Conservation (phyloP, 2,797 vertebrate genomes). For the Morus bassanus region DNA sequence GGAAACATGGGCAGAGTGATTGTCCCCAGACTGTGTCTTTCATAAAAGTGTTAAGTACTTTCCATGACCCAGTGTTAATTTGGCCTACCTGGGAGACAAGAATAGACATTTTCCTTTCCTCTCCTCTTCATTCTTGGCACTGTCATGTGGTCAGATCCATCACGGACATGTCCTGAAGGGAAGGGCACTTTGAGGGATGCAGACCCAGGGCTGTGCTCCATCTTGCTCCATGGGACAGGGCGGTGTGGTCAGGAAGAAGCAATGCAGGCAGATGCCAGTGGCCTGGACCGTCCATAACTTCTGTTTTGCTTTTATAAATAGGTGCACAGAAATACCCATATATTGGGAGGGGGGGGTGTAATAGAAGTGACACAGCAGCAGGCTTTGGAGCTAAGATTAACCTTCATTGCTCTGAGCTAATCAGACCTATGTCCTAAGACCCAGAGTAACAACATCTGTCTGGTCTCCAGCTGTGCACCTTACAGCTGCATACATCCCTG, state of each 20-base stretch:
- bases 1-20: not conserved
- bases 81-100: not conserved
- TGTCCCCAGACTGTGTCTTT: not conserved
- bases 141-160: not conserved
- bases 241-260: not conserved
- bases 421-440: not conserved
- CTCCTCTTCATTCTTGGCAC: not conserved
- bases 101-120: not conserved
- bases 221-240: not conserved
- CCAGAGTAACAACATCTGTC: not conserved
- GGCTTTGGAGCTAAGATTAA: not conserved
- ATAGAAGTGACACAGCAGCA: not conserved
- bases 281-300: not conserved
- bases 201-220: not conserved
- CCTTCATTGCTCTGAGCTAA: not conserved
- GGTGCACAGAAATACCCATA: not conserved
- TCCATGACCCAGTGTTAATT: not conserved
- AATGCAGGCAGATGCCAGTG: not conserved
- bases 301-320: not conserved
- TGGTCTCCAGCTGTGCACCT: not conserved
- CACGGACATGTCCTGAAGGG: not conserved
- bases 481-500: not conserved
- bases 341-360: not conserved
- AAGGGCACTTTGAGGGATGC: not conserved
- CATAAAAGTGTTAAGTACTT: rapidly evolving